Percentiles rank a stretch among this genome's conserved stretches.
These are phyloP conservation scores for Leucopsar rothschildi DNA, from an alignment of 2,113 vertebrate species.

Conservation along the genomic window DNA sequence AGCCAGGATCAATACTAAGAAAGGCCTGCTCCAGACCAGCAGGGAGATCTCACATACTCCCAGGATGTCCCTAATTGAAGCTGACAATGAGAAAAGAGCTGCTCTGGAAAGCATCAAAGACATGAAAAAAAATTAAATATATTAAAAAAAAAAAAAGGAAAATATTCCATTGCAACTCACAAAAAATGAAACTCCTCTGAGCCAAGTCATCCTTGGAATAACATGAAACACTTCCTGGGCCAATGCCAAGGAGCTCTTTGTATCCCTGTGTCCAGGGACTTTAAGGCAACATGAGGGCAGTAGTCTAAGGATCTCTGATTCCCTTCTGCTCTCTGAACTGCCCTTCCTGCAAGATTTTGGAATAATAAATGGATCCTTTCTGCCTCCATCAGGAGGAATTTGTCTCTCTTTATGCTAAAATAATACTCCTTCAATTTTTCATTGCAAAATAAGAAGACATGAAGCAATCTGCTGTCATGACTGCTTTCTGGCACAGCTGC, in stretches of 20 bases:
- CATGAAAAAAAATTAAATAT: background rate
- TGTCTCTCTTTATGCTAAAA: background rate
- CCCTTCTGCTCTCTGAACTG: background rate
- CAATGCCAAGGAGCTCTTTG: background rate
- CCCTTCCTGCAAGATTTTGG: background rate
- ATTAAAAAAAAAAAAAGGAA: background rate
- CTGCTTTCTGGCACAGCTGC: background rate
- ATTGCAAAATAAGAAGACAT: background rate
- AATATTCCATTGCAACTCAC: background rate
- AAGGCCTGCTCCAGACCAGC: background rate
- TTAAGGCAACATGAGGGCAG: background rate
- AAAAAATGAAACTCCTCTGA: background rate
- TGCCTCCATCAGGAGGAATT: background rate
- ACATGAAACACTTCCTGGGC: background rate
- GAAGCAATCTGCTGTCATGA: background rate
- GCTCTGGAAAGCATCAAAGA: slow-evolving; percentile 15
- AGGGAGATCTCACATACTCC: background rate
- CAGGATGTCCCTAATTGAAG: background rate
- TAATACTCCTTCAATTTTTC: background rate
- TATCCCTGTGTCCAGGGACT: background rate
- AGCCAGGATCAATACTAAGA: background rate
- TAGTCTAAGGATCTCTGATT: background rate
- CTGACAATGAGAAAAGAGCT: background rate
- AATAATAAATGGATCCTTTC: background rate
- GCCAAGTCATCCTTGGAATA: slow-evolving; percentile 6